Base-by-base conservation (phyloP, 2,888 invertebrate species). In the Pseudococcus viburni region DNA sequence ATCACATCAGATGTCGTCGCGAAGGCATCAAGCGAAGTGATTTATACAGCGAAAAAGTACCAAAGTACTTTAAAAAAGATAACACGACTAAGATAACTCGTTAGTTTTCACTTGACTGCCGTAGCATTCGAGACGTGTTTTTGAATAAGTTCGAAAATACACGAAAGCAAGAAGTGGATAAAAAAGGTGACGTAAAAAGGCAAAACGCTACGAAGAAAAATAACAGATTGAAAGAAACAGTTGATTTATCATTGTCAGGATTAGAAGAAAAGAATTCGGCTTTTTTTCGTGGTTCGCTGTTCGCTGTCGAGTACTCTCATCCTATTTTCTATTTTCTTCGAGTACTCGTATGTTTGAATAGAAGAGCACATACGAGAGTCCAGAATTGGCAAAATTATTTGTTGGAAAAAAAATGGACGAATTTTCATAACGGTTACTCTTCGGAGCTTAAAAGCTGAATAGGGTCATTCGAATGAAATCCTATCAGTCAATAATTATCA, bases 161-260 rank as follows among this genome's bases (percentile, higher is more conserved):
- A 26, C 26, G 26, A 33, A 33, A 33, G 26, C 26, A 86, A 39
- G 42, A 46, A 46, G 46, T 17, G 83, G 46, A 55, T n/a, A 26
- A 22, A 46, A 48, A n/a, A 86, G 68, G 19, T 68, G 46, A 59
- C 86, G 68, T 33, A 68, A 64, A 68, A 59, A 59, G 59, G 59
- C 59, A 46, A 46, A 46, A 12, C 5, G 19, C 59, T 59, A 19
- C n/a, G 80, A 80, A n/a, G 42, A 19, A 83, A 77, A 87, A 77
- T 80, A 87, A 87, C 87, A 80, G 55, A 87, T 87, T 87, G 87
- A 87, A 87, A 86, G 77, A 80, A 80, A 87, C 77, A 80, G 87
- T 87, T 87, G 87, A 87, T 87, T 87, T 87, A 87, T 87, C 87
- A 80, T 87, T 87, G 87, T 87, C 87, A 80, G 55, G 87, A 87